Base-by-base conservation (phyloP, 2,797 vertebrate genomes). In the Hoplostethus mediterraneus region DNA sequence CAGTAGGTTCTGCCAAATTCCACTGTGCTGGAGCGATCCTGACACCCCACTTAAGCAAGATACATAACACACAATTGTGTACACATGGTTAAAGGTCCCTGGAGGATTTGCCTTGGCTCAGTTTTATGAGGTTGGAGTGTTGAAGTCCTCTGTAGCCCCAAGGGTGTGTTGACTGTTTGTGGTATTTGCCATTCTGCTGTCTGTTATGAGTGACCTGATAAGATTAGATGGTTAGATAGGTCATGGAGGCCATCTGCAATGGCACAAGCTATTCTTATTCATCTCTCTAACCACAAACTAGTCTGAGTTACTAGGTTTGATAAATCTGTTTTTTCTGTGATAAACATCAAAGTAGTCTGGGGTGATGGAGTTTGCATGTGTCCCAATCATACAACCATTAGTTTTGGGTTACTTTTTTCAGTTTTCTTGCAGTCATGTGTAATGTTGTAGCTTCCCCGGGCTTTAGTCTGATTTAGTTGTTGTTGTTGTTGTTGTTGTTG, bases 61-160 rank as follows among this genome's bases (percentile, higher is more conserved):
- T 48, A n/a, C 40, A n/a, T 13, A 49, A 63, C 30, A 71, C 57
- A 17, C 36, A 40, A 21, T 36, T 71, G 47, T 69, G 53, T 56
- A 71, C 52, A 63, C 75, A 61, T 47, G 17, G 44, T 48, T 38
- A 14, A 71, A 56, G 14, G 28, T 47, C 30, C 38, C 55, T 62
- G 67, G 42, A 73, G 70, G 16, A 63, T 17, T 28, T 4, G 63
- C 21, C 42, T 47, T 31, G 36, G 63, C 56, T 44, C 10, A 42
- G 58, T 65, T 86, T 87, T 81, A 71, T 47, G 54, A 54, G n/a
- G 10, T 14, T 72, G 48, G 2, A 59, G 25, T 66, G 47, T 61
- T n/a, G 65, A 40, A 31, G 48, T 16, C 10, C n/a, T 6, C 33
- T 54, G 28, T 67, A 48, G n/a, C 17, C 54, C 48, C 57, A 52